These are phyloP conservation scores for Mionectes olivaceus DNA, from an alignment of 2,797 vertebrate genomes.

Conservation along the genomic window DNA sequence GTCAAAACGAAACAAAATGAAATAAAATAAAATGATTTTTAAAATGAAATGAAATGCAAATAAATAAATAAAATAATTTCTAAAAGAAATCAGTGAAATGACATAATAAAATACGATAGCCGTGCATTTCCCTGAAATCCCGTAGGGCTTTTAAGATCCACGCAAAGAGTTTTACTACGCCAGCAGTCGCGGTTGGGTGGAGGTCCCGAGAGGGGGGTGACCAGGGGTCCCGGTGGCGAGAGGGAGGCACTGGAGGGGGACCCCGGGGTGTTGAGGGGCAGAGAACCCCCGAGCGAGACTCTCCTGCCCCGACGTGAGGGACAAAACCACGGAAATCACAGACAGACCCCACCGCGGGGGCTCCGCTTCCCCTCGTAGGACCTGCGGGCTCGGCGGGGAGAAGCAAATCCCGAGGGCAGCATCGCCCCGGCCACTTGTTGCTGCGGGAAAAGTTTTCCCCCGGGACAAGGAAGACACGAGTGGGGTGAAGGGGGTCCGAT, in stretches of 20 bases:
- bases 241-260: neutral
- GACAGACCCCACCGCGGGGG: neutral
- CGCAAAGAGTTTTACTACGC: neutral
- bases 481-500: rapidly evolving
- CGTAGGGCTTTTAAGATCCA: rapidly evolving
- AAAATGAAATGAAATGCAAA: neutral
- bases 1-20: no score
- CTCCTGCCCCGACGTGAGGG: neutral
- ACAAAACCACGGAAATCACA: neutral
- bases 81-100: neutral
- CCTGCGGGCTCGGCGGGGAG: neutral
- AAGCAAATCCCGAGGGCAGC: neutral
- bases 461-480: rapidly evolving
- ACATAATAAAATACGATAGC: neutral
- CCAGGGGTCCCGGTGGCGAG: rapidly evolving
- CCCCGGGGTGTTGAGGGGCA: no score
- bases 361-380: neutral
- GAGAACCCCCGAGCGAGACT: rapidly evolving
- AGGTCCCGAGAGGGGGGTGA: rapidly evolving
- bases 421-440: neutral
- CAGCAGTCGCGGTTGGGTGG: neutral
- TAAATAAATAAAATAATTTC: no score
- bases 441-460: neutral
- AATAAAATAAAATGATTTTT: neutral
- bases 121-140: neutral